Evolutionary conservation across 2,797 vertebrate species (phyloP), one percentile per base, ranked within the genome.

Genomic region (Eupleurogrammus muticus): DNA sequence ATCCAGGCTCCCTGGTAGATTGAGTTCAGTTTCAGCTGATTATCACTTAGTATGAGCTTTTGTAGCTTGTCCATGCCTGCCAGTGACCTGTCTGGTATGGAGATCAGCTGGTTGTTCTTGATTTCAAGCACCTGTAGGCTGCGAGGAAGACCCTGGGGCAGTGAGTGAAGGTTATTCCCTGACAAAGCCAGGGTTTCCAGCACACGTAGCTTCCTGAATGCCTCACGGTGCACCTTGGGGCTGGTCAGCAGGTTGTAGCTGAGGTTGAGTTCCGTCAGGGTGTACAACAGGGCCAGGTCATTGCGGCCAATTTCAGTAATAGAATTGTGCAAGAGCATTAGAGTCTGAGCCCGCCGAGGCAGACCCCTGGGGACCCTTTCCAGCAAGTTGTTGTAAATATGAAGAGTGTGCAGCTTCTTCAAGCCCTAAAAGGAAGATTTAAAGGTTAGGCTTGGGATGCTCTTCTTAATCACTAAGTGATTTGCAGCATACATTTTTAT

Each of bases 181-280:
- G 97, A 99, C 66, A 99, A 87, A 75, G 97, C 97, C 70, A 99
- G 90, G 0, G 94, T 95, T 79, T 97, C 95, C 2, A 99, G 93
- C 2, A 94, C 57, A 5, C 96, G 95, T 65, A 99, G 88, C 87
- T 99, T 99, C 81, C 97, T 96, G 91, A 99, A 99, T 55, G 97
- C 96, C 0, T 98, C 97, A 0, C 94, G 94, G 88, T 98, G 96
- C 66, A 99, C 73, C 73, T 92, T 94, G 28, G 90, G 19, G 73
- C 92, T 97, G 54, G 93, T 96, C 84, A 99, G 93, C 77, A 95
- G 96, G 90, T 99, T 99, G 92, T 99, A 99, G 92, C 97, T 99
- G 61, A 99, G 95, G 87, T 99, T 99, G 73, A 99, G 95, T 89
- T 99, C 97, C 0, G 94, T 97, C 63, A 99, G 93, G 36, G 96